Base-by-base conservation (phyloP, 2,113 vertebrate species). In the Elanus axillaris region DNA sequence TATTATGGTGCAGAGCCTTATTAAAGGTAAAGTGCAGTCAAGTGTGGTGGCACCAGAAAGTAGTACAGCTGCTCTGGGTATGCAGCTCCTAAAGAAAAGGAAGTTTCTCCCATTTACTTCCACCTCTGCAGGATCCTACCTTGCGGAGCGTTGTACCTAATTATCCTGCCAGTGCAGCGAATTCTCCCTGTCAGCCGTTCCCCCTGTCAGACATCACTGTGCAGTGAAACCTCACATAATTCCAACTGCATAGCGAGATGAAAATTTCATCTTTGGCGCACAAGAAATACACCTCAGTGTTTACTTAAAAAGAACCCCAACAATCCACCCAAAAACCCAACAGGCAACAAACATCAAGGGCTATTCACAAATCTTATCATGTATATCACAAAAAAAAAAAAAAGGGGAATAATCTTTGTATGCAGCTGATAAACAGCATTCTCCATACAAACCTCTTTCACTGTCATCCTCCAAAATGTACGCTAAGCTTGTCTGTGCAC, bases 141-240 rank as follows among this genome's bases (percentile, higher is more conserved):
- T 86, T 47, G 73, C 6, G 16, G 90, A 94, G 66, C 32, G 2
- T 5, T 38, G 36, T 31, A 58, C 67, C 89, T 95, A 78, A 92
- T 95, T 94, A 91, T 85, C 43, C 66, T 96, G 86, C 82, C 77
- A 80, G 63, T 27, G 74, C 89, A 74, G 80, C 76, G 50, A 59
- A 75, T 94, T 87, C 92, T 91, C 86, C 6, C 67, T 82, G 91
- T 90, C 93, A 97, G 95, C 83, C 81, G 29, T 96, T 85, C 84
- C 32, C n/a, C 50, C 59, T 87, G 87, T 90, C 90, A 95, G 71
- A 9, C 68, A 75, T 74, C 81, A 34, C 64, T 21, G 82, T 76
- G 87, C 64, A 66, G 27, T 34, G 77, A 92, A 97, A 89, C 83
- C 90, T 88, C 66, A 29, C 55, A 3, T 43, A 85, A 97, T 95